Evolutionary conservation across 1,140 invertebrate genomes (phyloP).

Genomic region (Elysia chlorotica): DNA sequence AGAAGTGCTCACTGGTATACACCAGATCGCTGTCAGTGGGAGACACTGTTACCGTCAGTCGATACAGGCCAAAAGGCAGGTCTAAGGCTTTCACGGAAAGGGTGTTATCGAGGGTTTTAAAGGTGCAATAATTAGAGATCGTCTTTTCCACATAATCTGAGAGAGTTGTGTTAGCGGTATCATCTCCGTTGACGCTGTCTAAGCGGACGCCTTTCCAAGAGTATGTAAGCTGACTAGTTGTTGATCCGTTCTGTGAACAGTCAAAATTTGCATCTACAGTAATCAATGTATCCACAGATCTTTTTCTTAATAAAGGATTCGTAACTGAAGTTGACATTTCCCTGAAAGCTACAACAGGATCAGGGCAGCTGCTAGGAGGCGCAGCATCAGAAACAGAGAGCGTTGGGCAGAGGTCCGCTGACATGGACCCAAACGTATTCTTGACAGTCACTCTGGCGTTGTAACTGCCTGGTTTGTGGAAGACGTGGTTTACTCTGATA

Average conservation of each 20-base stretch:
- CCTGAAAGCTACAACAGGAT: conserved; percentile 17
- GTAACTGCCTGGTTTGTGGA: conserved; percentile 35
- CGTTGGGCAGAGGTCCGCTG: conserved; percentile 42
- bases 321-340: conserved; percentile 10
- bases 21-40: conserved; percentile 30
- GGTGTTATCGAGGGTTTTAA: conserved; percentile 27
- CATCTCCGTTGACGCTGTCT: neutral
- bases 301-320: conserved; percentile 28
- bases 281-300: conserved; percentile 35
- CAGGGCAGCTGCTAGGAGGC: conserved; percentile 7
- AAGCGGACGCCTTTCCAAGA: conserved; percentile 18
- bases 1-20: conserved; percentile 30
- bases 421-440: conserved; percentile 43
- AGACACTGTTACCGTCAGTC: conserved; percentile 42
- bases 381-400: conserved; percentile 39
- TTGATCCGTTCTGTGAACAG: neutral
- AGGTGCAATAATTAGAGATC: conserved; percentile 41
- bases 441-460: conserved; percentile 35
- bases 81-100: conserved; percentile 39
- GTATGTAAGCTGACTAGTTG: neutral
- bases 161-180: conserved; percentile 18
- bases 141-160: too few species aligned
- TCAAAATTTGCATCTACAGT: neutral
- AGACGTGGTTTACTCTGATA: conserved; percentile 42
- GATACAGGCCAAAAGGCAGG: conserved; percentile 54